Percentiles rank a stretch among this genome's conserved stretches.
Conservation (phyloP, 2,888 invertebrate genomes). For the Tigriopus californicus region DNA sequence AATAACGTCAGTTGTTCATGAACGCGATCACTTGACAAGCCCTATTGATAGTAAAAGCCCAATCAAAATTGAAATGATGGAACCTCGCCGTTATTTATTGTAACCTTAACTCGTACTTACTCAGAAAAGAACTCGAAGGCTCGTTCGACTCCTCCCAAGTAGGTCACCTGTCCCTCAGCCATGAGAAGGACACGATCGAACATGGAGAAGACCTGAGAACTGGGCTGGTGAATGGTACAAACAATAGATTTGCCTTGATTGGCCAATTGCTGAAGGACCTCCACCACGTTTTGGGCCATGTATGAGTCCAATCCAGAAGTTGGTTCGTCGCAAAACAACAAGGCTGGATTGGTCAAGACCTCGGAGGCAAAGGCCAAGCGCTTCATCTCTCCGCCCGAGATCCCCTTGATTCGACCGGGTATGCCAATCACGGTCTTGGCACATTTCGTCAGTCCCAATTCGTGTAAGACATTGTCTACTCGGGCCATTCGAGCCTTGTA, state of each 20-base stretch:
- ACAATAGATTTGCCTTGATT: conserved; percentile 32
- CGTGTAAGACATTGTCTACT: conserved; percentile 68
- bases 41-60: too few species aligned
- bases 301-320: conserved; percentile 90
- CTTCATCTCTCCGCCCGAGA: conserved; percentile 92
- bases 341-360: conserved; percentile 74
- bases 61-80: not conserved
- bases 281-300: conserved; percentile 84
- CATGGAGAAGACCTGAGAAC: conserved; percentile 65
- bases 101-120: conserved; percentile 38
- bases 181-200: conserved; percentile 40
- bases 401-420: conserved; percentile 67
- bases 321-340: conserved; percentile 93
- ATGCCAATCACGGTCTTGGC: conserved; percentile 75
- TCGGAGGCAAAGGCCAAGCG: conserved; percentile 87
- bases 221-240: conserved; percentile 38
- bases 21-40: too few species aligned
- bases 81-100: too few species aligned
- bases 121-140: conserved; percentile 35
- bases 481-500: conserved; percentile 51
- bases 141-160: conserved; percentile 29
- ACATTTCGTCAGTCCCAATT: conserved; percentile 72
- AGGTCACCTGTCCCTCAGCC: conserved; percentile 34
- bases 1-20: too few species aligned
- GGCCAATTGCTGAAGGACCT: conserved; percentile 40